Conservation (phyloP, 2,888 invertebrate genomes). For the Eupithecia tripunctaria region DNA sequence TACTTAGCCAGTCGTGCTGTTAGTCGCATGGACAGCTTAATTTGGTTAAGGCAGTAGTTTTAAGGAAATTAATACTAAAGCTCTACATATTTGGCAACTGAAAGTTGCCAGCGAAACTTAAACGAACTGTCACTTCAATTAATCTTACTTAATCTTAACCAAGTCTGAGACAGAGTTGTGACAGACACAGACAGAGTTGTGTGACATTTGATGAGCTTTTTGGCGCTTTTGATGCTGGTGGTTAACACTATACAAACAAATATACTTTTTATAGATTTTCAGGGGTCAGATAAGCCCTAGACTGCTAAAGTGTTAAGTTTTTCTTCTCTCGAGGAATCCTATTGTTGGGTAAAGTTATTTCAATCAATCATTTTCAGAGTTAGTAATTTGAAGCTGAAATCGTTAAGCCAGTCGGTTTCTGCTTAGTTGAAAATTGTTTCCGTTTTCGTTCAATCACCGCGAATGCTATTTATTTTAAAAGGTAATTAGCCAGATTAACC, state of each 20-base stretch:
- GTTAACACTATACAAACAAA: neutral
- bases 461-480: neutral
- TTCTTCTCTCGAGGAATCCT: neutral
- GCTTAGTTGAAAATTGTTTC: neutral
- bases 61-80: slow-evolving; percentile 16
- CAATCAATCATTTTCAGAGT: neutral
- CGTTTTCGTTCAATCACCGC: slow-evolving; percentile 3
- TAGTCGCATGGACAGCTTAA: slow-evolving; percentile 24
- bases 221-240: neutral
- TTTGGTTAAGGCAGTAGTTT: slow-evolving; percentile 23
- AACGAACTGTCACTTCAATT: neutral
- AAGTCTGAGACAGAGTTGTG: neutral
- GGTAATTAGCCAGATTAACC: neutral
- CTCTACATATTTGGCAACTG: slow-evolving; percentile 2
- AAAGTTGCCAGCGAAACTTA: neutral
- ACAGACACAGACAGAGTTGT: neutral
- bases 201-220: neutral
- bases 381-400: neutral
- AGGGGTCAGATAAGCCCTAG: neutral
- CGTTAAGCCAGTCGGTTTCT: neutral
- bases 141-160: neutral
- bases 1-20: slow-evolving; percentile 37
- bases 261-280: neutral
- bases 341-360: neutral
- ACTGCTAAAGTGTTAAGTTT: neutral